phyloP scores from a whole-genome alignment of 2,888 invertebrate genomes.

The Chalcis sispes region DNA sequence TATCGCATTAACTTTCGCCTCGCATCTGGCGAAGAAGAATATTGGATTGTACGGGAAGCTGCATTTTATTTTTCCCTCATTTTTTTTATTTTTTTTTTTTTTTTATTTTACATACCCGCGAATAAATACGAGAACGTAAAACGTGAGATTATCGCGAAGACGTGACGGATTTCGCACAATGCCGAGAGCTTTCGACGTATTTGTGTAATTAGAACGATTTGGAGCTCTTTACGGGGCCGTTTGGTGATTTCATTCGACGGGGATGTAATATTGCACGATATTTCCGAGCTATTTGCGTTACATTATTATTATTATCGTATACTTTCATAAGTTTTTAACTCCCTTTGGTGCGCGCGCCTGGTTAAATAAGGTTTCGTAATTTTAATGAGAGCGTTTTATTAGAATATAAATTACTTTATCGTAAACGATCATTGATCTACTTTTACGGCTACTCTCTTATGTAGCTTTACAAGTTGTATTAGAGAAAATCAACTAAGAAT shows the following conservation, averaged over 20 bases:
- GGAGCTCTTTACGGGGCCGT: background rate
- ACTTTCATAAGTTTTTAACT: background rate
- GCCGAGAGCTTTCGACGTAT: slow-evolving; percentile 13
- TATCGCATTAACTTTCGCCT: background rate
- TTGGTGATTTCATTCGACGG: slow-evolving; percentile 29
- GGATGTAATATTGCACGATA: background rate
- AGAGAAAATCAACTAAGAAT: background rate
- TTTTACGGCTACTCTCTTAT: background rate
- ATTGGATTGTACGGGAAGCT: background rate
- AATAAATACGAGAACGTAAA: slow-evolving; percentile 27
- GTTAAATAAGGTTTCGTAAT: slow-evolving; percentile 37
- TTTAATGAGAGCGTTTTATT: slow-evolving; percentile 15
- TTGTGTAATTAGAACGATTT: background rate
- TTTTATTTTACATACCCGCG: background rate
- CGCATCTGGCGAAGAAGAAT: background rate
- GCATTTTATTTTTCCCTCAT: no score
- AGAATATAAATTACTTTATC: slow-evolving; percentile 13
- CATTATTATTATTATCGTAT: no score
- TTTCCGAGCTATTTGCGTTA: background rate
- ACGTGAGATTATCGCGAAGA: slow-evolving; percentile 14
- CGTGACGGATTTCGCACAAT: no score
- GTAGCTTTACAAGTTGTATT: background rate
- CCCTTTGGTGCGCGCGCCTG: no score
- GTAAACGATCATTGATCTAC: slow-evolving; percentile 26
- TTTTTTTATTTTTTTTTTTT: no score